phyloP scores from a whole-genome alignment of 2,113 vertebrate genomes.

The human region DNA sequence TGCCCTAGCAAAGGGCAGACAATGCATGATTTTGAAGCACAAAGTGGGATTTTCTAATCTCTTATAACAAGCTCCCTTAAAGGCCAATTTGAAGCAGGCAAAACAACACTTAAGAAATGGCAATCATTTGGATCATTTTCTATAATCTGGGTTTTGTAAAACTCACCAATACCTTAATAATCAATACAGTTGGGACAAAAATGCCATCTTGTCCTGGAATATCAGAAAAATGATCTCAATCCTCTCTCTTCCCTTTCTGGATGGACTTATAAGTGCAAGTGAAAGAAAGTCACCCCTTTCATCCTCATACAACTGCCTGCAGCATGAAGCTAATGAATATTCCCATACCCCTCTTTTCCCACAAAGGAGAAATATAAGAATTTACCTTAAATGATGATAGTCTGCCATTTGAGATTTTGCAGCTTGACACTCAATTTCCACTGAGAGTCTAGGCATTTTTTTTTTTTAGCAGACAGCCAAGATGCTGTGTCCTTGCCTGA shows the following conservation, averaged over 20 bases:
- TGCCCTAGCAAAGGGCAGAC: conserved; percentile 89
- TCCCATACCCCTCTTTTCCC: neutral
- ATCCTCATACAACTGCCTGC: neutral
- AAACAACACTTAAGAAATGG: conserved; percentile 5
- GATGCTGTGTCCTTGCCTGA: conserved; percentile 83
- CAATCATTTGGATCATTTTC: neutral
- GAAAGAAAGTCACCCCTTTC: conserved; percentile 16
- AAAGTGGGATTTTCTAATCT: conserved; percentile 82
- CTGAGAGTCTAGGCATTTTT: conserved; percentile 76
- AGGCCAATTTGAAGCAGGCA: conserved; percentile 48
- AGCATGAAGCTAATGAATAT: neutral
- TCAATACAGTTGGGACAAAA: conserved; percentile 42
- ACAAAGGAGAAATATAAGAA: conserved; percentile 63
- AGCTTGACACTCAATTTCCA: conserved; percentile 78
- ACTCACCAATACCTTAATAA: conserved; percentile 18
- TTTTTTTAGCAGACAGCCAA: conserved; percentile 82
- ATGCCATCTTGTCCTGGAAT: neutral
- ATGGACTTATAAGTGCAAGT: neutral
- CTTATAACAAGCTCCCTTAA: conserved; percentile 71
- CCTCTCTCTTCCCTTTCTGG: conserved; percentile 28
- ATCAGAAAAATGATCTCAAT: conserved; percentile 22
- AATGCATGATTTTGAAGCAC: conserved; percentile 85
- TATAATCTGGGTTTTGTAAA: conserved; percentile 39
- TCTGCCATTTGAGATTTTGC: conserved; percentile 83
- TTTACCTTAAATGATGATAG: conserved; percentile 86